Evolutionary conservation across 2,113 vertebrate genomes (phyloP).

Genomic region (Pachyramphus minor): DNA sequence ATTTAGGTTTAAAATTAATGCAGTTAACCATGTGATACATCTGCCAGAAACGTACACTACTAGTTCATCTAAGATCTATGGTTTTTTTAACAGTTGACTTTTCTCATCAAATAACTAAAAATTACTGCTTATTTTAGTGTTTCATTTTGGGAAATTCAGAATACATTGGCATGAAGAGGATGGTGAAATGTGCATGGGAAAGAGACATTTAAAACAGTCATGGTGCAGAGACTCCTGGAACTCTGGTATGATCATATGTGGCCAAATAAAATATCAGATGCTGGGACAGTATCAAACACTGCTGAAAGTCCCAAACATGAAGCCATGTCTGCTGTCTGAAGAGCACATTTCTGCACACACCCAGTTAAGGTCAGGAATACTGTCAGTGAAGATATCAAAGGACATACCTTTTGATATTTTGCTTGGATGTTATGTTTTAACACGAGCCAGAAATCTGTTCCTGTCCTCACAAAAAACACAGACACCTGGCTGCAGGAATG

Average conservation of each 20-base stretch:
- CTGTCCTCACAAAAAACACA: not conserved
- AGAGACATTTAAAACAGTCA: not conserved
- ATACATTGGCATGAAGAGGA: not conserved
- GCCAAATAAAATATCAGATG: not conserved
- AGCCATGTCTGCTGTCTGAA: not conserved
- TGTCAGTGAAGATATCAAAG: constrained; percentile 43
- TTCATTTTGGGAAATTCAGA: not conserved
- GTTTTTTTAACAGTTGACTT: not conserved
- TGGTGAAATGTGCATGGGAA: not conserved
- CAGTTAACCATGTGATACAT: not conserved
- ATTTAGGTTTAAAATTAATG: not conserved
- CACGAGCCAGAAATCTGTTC: constrained; percentile 8
- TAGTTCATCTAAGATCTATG: not conserved
- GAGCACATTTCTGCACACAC: not conserved
- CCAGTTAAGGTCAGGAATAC: constrained; percentile 8
- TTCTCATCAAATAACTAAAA: not conserved
- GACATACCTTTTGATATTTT: constrained; percentile 45
- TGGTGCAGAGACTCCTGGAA: not conserved
- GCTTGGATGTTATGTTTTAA: constrained; percentile 18
- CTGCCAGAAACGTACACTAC: not conserved
- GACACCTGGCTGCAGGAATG: constrained; percentile 35
- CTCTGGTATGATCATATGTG: not conserved
- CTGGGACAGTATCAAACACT: not conserved
- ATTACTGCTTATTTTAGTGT: not conserved
- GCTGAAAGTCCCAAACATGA: not conserved